phyloP scores from a whole-genome alignment of 2,797 vertebrate species.

The Hapalemur alaotrensis region DNA sequence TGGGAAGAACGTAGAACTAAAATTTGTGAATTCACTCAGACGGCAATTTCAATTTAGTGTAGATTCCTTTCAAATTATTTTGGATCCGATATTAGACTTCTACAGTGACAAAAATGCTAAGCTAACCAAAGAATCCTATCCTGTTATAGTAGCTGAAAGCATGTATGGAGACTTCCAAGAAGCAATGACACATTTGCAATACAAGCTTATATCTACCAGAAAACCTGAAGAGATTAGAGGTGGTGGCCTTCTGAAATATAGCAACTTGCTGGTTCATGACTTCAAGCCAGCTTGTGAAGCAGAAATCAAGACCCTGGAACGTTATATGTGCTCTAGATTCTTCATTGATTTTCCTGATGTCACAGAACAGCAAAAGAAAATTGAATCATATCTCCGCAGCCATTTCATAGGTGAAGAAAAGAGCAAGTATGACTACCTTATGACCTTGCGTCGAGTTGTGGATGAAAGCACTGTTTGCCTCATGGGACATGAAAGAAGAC shows the following conservation, averaged over 20 bases:
- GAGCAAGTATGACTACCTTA: constrained; percentile 98
- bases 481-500: constrained; percentile 94
- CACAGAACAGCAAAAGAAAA: constrained; percentile 95
- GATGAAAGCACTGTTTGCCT: constrained; percentile 97
- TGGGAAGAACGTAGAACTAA: constrained; percentile 97
- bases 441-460: constrained; percentile 94
- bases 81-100: constrained; percentile 91
- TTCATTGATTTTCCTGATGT: constrained; percentile 98
- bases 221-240: constrained; percentile 98
- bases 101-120: constrained; percentile 87
- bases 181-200: constrained; percentile 94
- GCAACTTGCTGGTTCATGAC: constrained; percentile 95
- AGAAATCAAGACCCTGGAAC: constrained; percentile 95
- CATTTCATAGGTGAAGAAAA: constrained; percentile 98
- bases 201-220: constrained; percentile 93
- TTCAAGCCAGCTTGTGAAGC: constrained; percentile 93
- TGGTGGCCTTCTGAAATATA: constrained; percentile 97
- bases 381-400: constrained; percentile 96
- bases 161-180: constrained; percentile 97
- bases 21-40: constrained; percentile 93
- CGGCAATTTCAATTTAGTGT: constrained; percentile 99
- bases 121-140: constrained; percentile 76
- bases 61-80: constrained; percentile 97
- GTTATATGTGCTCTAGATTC: constrained; percentile 99
- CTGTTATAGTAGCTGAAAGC: constrained; percentile 92